Conservation (phyloP, 2,888 invertebrate species). For the Spilarctia lutea region DNA sequence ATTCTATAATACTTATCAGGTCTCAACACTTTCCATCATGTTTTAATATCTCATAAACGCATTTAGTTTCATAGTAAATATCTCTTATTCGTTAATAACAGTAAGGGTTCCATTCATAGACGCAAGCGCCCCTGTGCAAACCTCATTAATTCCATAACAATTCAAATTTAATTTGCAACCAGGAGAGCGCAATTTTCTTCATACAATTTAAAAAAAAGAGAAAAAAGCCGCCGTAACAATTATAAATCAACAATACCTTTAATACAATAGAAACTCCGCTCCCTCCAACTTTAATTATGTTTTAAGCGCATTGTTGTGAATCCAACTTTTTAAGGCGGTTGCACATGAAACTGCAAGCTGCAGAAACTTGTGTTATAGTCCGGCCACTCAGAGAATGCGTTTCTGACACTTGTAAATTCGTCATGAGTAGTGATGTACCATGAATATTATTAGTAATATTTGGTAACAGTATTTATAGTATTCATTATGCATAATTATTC, state of each 20-base stretch:
- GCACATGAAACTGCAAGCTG: constrained; percentile 2
- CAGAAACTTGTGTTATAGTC: too few relatives aligned
- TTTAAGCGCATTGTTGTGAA: constrained; percentile 57
- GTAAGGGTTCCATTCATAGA: constrained; percentile 11
- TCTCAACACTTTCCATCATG: too few relatives aligned
- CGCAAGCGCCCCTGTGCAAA: constrained; percentile 8
- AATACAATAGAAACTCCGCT: constrained; percentile 50
- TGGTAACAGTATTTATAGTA: too few relatives aligned
- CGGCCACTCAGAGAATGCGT: too few relatives aligned
- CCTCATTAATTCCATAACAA: constrained; percentile 31
- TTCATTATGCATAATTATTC: too few relatives aligned
- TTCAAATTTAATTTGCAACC: constrained; percentile 35
- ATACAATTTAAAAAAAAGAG: constrained; percentile 44
- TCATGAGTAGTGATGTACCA: too few relatives aligned
- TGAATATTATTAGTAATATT: too few relatives aligned
- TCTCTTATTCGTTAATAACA: background rate
- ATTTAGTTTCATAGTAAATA: background rate
- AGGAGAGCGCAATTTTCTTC: constrained; percentile 41
- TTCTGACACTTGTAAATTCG: too few relatives aligned
- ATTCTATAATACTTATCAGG: too few relatives aligned
- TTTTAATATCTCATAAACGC: background rate
- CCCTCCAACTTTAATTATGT: constrained; percentile 63
- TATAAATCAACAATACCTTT: constrained; percentile 63
- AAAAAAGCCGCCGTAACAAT: constrained; percentile 56
- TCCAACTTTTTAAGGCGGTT: constrained; percentile 26